Evolutionary conservation across 2,888 invertebrate genomes (phyloP), one percentile per base, ranked within the genome.

Genomic region (Aporophyla nigra): DNA sequence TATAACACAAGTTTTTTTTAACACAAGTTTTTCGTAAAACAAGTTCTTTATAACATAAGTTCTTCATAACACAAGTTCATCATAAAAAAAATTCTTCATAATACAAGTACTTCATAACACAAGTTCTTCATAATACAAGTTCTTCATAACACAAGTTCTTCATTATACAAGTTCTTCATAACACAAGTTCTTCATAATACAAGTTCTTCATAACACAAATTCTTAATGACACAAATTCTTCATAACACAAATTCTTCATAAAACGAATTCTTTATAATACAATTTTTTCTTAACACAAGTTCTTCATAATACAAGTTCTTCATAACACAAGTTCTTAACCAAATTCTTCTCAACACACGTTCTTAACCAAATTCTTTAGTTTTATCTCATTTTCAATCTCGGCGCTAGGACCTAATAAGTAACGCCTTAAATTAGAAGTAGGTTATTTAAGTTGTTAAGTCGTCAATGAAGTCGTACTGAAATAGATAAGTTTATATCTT

Each of bases 401-500:
- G 33, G 19, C n/a, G 10, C n/a, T 80, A 54, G 19, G 14, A 6
- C 21, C 24, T 54, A 53, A 12, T 24, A 49, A 58, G 14, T 58
- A 27, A 58, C 7, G 16, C 14, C 58, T n/a, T 59, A 59, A 21
- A 33, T 5, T 56, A n/a, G n/a, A 54, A 43, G 4, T n/a, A 33
- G 7, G 40, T 27, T 33, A 24, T n/a, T 21, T 65, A 54, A 49
- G 66, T 33, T 3, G 27, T 21, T 65, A 54, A 49, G 66, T 33
- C 1, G n/a, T n/a, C 24, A 33, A 16, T 75, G 46, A 53, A 27
- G 19, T 49, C 61, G 10, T 49, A 49, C 40, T 12, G 12, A 68
- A 46, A 63, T 67, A 73, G 12, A 12, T 82, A 67, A 40, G 27
- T 40, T 21, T 33, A 33, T 33, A 33, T 33, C 33, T 33, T 33